Evolutionary conservation across 1,140 invertebrate genomes (phyloP), one percentile per base, ranked within the genome.

Genomic region (Plectrocnemia conspersa): DNA sequence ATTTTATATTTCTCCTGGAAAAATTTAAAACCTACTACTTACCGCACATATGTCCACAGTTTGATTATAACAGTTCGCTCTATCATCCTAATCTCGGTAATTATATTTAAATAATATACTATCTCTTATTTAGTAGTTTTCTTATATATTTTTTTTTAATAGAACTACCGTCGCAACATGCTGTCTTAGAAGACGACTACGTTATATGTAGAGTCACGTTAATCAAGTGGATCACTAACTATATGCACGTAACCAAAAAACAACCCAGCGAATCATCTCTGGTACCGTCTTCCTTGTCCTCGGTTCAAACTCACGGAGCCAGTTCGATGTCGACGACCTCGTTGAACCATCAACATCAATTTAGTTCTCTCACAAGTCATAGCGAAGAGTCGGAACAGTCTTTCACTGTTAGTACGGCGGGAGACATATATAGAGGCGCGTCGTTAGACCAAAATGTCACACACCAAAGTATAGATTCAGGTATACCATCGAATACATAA

Each of bases 11-110:
- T 77, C 74, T 98, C 48, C 82, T 98, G 68, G 86, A 96, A 67
- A 87, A 86, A 63, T 98, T 97, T 66, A 94, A 94, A 74, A 74
- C 83, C 32, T 89, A 89, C 66, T 98, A 97, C 72, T 76, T 98
- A 54, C 86, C 85, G 23, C 81, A 90, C 64, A 88, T 98, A 62
- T 95, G 95, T 72, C 92, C 93, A 1, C 83, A 88, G 63, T 96
- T 95, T 67, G 84, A 88, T 66, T 75, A 82, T 36, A 82, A 78
- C 63, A 91, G 89, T 62, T 91, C 88, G 21, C 77, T 97, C 19
- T 97, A 97, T 67, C 85, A 86, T 67, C 91, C 91, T 25, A 84
- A 83, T 67, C 74, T 96, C 68, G 89, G 92, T 83, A 63, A 70
- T 68, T 59, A 29, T n/a, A 38, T 38, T 38, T 16, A n/a, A 22